Evolutionary conservation across 2,888 invertebrate genomes (phyloP), one percentile per base, ranked within the genome.

Genomic region (Sphaeridia pumilis): DNA sequence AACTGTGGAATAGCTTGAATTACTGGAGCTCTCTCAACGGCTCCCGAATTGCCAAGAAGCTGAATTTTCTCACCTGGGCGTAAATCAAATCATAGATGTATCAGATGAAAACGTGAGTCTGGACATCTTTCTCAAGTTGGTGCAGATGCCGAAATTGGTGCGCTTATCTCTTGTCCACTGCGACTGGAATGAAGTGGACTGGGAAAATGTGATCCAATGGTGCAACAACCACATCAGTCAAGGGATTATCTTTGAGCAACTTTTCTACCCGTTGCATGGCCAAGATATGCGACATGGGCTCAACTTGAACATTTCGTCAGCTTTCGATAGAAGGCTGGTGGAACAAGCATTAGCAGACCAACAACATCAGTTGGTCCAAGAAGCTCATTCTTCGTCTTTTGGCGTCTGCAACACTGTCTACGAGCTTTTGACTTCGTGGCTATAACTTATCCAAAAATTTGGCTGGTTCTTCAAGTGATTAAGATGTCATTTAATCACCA

Each of bases 111-210:
- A 46, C n/a, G 17, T 52, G 3, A 46, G 34, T 28, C 24, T 46
- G n/a, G 46, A 46, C 14, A 14, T 52, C 3, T 31, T 52, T 12
- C 7, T 38, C 12, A 26, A 41, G 34, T 52, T 46, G n/a, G 20
- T 52, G 12, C 46, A 27, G 20, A 31, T 52, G 1, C 52, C 52
- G 5, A 52, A 46, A 42, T 25, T 52, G n/a, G 38, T 2, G 7
- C 46, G 46, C 14, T 17, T 52, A 3, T 52, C 52, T 3, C 46
- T 46, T 27, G 42, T 52, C 2, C 52, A 52, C 24, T 52, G 52
- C 31, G 51, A 51, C 28, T 51, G 51, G 51, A 43, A 50, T 14
- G 51, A 51, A n/a, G 12, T 24, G n/a, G 51, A 51, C 20, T 51
- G 51, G 51, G 51, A 51, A 7, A 46, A 46, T 21, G 46, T 51